These are phyloP conservation scores for Microchrysa polita DNA, from an alignment of 2,888 invertebrate genomes.

Conservation along the genomic window DNA sequence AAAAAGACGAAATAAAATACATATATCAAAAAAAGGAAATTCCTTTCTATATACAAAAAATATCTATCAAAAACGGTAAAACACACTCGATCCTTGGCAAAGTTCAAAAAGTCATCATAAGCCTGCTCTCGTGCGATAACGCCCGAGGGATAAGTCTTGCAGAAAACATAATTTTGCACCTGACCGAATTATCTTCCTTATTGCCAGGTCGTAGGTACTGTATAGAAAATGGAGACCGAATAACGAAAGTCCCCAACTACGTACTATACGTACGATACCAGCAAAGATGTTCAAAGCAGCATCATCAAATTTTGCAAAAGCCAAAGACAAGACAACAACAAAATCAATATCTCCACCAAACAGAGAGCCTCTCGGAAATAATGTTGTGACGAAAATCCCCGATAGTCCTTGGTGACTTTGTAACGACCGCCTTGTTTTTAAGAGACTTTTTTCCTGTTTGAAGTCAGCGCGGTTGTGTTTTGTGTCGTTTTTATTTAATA, in stretches of 20 bases:
- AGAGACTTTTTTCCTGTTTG: too few relatives aligned
- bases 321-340: background rate
- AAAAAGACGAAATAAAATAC: too few relatives aligned
- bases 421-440: conserved; percentile 10
- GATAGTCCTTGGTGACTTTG: conserved; percentile 27
- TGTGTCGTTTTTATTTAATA: conserved; percentile 33
- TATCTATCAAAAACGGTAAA: background rate
- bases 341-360: conserved; percentile 33
- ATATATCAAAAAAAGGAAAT: background rate
- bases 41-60: background rate
- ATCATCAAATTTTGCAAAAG: too few relatives aligned
- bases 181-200: conserved; percentile 31
- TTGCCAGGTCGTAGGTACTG: too few relatives aligned
- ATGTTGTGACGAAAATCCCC: conserved; percentile 31
- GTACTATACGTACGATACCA: too few relatives aligned
- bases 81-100: background rate
- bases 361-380: conserved; percentile 28
- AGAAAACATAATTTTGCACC: conserved; percentile 40
- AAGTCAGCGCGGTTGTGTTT: too few relatives aligned
- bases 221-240: background rate
- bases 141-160: conserved; percentile 18
- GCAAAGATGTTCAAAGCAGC: too few relatives aligned
- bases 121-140: conserved; percentile 26
- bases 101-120: conserved; percentile 18
- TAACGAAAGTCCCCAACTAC: background rate